These are phyloP conservation scores for Helarctos malayanus DNA, from an alignment of 2,797 vertebrate genomes.

Conservation along the genomic window DNA sequence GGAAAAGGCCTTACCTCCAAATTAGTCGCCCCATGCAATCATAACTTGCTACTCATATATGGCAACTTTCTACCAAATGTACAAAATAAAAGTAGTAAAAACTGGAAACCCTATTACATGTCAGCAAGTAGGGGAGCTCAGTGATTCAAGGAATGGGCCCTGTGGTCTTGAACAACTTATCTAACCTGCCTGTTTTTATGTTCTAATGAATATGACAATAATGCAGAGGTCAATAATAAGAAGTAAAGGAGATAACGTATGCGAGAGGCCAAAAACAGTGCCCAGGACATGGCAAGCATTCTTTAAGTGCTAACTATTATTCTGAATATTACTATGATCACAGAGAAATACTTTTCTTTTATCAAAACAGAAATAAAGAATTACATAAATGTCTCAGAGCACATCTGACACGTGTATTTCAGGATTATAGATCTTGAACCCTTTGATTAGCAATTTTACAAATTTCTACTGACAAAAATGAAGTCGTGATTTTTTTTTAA, in stretches of 20 bases:
- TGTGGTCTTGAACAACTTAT: not conserved
- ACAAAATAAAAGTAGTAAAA: constrained; percentile 48
- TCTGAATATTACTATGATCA: not conserved
- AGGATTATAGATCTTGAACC: constrained; percentile 2
- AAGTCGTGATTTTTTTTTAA: not conserved
- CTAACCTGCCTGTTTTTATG: not conserved
- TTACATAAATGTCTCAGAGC: constrained; percentile 21
- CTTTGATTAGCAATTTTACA: constrained; percentile 31
- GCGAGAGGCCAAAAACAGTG: not conserved
- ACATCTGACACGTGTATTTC: not conserved
- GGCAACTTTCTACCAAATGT: constrained; percentile 31
- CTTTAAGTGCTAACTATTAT: constrained; percentile 9
- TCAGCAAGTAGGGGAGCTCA: not conserved
- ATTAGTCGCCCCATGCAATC: not conserved
- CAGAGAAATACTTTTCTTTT: not conserved
- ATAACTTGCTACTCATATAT: not conserved
- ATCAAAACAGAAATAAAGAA: constrained; percentile 57
- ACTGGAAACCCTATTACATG: not conserved
- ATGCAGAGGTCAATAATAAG: not conserved
- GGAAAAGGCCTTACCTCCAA: not conserved
- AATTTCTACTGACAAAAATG: constrained; percentile 17
- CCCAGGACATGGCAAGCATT: not conserved
- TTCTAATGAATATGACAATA: not conserved
- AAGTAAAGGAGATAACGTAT: not conserved
- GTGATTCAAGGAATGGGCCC: not conserved